Base-by-base conservation (phyloP, 2,797 vertebrate genomes). In the Huso huso region DNA sequence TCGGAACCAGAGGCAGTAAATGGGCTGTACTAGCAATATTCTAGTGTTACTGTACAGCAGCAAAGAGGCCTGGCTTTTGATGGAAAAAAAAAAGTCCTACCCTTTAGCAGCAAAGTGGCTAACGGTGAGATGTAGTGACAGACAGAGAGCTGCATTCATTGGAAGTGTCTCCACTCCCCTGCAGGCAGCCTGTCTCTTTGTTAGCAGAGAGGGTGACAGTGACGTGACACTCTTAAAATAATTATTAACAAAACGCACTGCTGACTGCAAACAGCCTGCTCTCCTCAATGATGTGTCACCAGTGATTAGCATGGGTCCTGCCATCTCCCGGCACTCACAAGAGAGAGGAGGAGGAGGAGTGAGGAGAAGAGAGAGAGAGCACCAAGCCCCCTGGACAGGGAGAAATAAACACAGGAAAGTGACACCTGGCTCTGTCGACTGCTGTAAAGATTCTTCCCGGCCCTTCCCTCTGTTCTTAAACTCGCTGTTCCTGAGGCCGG, bases 181-280 rank as follows among this genome's bases (percentile, higher is more conserved):
- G 81, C 88, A 89, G 88, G 86, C 78, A 83, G 86, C 81, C 89
- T 90, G 88, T 89, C 89, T 88, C 87, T 92, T 89, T 89, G 91
- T 92, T 93, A 92, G 91, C 92, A 87, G 90, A 90, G 91, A 90
- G 90, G 93, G 87, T 96, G 96, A 97, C 96, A 97, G 94, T 93
- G 90, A 87, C 90, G 93, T 97, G 96, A 96, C 96, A 96, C 94
- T 84, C 90, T 93, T 94, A 94, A 97, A 96, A 97, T 98, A 97
- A 97, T 97, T 96, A 97, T 95, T 95, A 98, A 96, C 93, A 95
- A 95, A 97, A 95, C 95, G 95, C 89, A 86, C 90, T 91, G 93
- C 93, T 94, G 95, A 97, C 94, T 95, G 94, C 92, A 93, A 97
- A 94, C 94, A 94, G 95, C 93, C 94, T 91, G 84, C 89, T 90